Evolutionary conservation across 2,888 invertebrate genomes (phyloP).

Genomic region (Ormyrus nitidulus): DNA sequence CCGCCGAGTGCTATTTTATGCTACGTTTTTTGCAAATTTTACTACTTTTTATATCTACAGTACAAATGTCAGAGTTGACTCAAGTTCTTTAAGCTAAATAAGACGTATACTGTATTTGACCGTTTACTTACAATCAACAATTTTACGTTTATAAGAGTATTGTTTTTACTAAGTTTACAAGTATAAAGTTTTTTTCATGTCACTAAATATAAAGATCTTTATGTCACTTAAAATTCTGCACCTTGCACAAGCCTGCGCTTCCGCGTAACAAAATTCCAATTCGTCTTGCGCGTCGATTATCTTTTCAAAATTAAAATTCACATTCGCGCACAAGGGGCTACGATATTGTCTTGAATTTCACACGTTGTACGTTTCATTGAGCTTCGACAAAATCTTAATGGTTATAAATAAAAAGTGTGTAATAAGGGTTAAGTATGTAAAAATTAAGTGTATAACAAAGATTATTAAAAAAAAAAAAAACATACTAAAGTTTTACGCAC

Average conservation of each 20-base stretch:
- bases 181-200: conserved; percentile 2
- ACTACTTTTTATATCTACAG: conserved; percentile 2
- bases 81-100: neutral
- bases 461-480: conserved; percentile 39
- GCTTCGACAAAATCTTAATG: too few relatives aligned
- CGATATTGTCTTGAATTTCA: conserved; percentile 3
- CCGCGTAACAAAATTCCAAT: conserved; percentile 41
- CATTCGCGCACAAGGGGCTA: neutral
- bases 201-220: conserved; percentile 24
- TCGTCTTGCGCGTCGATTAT: conserved; percentile 34
- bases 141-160: conserved; percentile 17
- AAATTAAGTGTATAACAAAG: neutral
- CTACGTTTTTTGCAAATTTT: conserved; percentile 32
- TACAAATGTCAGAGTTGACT: neutral
- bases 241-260: conserved; percentile 54
- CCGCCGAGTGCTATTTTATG: conserved; percentile 25
- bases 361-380: conserved; percentile 4
- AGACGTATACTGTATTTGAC: neutral
- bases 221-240: conserved; percentile 51
- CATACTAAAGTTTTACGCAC: conserved; percentile 22
- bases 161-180: conserved; percentile 3
- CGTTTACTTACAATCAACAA: neutral
- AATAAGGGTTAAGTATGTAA: neutral
- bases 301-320: conserved; percentile 15
- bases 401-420: too few relatives aligned